A percentile compares a stretch with the other conserved stretches of the same genome.
phyloP scores from a whole-genome alignment of 2,888 invertebrate species.

The Lagria hirta region DNA sequence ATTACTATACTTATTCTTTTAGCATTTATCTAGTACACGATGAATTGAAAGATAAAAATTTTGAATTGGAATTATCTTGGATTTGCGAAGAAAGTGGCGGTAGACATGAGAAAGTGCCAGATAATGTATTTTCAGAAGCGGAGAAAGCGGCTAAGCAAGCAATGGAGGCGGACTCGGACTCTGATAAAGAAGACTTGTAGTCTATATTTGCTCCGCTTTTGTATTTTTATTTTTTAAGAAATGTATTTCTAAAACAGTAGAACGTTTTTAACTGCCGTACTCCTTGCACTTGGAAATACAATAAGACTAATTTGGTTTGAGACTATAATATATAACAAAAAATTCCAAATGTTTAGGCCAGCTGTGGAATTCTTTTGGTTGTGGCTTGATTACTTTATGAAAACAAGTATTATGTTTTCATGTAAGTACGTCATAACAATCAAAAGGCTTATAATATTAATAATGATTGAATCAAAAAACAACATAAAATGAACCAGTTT shows the following conservation, averaged over 20 bases:
- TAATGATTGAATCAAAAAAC: no score
- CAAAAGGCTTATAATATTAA: no score
- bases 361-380: no score
- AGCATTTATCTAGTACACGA: slow-evolving; percentile 88
- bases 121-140: slow-evolving; percentile 74
- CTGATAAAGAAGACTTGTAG: slow-evolving; percentile 76
- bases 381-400: no score
- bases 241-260: slow-evolving; percentile 14
- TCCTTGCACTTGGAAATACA: no score
- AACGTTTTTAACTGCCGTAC: no score
- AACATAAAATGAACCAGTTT: no score
- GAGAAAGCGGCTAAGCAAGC: slow-evolving; percentile 88
- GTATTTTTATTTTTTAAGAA: slow-evolving; percentile 16
- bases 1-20: slow-evolving; percentile 42
- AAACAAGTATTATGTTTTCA: no score
- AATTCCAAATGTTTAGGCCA: no score
- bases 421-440: no score
- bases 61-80: slow-evolving; percentile 94
- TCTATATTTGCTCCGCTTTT: slow-evolving; percentile 18
- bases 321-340: no score
- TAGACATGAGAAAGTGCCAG: slow-evolving; percentile 78
- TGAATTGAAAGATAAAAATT: slow-evolving; percentile 93
- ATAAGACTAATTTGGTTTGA: no score
- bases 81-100: slow-evolving; percentile 82
- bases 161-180: slow-evolving; percentile 84